Conservation (phyloP, 2,797 vertebrate genomes). For the Brachyalestes nurse region DNA sequence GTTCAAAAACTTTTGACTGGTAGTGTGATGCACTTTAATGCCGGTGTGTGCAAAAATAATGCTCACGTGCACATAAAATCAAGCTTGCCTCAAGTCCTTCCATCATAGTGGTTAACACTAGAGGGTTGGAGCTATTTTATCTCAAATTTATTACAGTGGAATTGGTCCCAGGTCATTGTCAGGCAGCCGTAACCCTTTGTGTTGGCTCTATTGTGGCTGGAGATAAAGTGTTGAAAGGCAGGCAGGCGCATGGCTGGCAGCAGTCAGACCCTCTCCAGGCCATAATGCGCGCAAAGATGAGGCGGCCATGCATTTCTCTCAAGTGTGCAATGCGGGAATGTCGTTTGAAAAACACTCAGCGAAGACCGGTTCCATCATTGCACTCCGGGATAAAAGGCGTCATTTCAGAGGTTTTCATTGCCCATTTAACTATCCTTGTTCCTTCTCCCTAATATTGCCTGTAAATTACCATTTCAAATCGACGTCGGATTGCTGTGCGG, state of each 20-base stretch:
- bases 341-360: slow-evolving; percentile 60
- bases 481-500: slow-evolving; percentile 49
- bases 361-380: slow-evolving; percentile 59
- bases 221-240: slow-evolving; percentile 59
- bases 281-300: slow-evolving; percentile 56
- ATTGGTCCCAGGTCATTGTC: slow-evolving; percentile 65
- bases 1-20: too few relatives aligned
- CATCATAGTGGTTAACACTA: slow-evolving; percentile 61
- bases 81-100: not conserved
- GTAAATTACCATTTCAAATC: slow-evolving; percentile 65
- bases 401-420: slow-evolving; percentile 65
- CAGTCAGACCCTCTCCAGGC: slow-evolving; percentile 52
- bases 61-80: not conserved
- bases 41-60: not conserved
- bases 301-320: slow-evolving; percentile 45
- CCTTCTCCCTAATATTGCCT: slow-evolving; percentile 58
- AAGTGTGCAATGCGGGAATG: slow-evolving; percentile 56
- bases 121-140: slow-evolving; percentile 68
- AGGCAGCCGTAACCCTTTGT: slow-evolving; percentile 62
- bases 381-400: slow-evolving; percentile 60
- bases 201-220: slow-evolving; percentile 57
- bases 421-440: slow-evolving; percentile 65
- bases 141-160: slow-evolving; percentile 68
- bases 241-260: slow-evolving; percentile 27
- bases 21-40: not conserved